These are phyloP conservation scores for Sciurus vulgaris DNA, from an alignment of 2,797 vertebrate genomes.

Conservation along the genomic window DNA sequence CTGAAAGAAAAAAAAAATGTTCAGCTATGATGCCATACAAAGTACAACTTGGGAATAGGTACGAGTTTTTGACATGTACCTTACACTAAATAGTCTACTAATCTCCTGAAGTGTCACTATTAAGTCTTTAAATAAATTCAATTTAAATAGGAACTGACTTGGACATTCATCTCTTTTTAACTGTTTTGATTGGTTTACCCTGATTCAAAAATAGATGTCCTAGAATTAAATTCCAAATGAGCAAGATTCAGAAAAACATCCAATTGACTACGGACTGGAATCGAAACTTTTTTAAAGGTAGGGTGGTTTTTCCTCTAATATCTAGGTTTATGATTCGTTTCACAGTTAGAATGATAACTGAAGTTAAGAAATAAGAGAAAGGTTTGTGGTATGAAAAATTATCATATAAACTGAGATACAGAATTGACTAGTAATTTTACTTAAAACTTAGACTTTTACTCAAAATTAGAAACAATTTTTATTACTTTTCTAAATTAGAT, in stretches of 20 bases:
- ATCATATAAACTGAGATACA: conserved; percentile 34
- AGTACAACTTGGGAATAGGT: not conserved
- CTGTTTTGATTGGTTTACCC: conserved; percentile 56
- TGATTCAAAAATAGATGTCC: conserved; percentile 70
- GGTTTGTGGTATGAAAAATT: conserved; percentile 43
- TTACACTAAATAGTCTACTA: conserved; percentile 17
- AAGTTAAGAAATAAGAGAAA: conserved; percentile 59
- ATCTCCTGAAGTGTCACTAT: not conserved
- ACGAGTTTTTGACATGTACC: not conserved
- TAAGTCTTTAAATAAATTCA: conserved; percentile 57
- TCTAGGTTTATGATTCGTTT: conserved; percentile 63
- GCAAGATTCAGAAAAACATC: conserved; percentile 63
- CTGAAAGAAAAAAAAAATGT: conserved; percentile 36
- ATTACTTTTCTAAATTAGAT: conserved; percentile 70
- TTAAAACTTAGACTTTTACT: conserved; percentile 65
- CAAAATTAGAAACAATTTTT: conserved; percentile 63
- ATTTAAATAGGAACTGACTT: conserved; percentile 54
- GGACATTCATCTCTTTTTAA: conserved; percentile 52
- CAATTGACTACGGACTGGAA: conserved; percentile 46
- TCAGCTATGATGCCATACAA: not conserved
- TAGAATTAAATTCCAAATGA: conserved; percentile 71
- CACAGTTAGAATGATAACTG: conserved; percentile 50
- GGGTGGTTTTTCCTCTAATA: conserved; percentile 20
- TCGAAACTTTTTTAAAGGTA: conserved; percentile 46
- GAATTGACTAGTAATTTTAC: conserved; percentile 60